Base-by-base conservation (phyloP, 2,888 invertebrate genomes). In the Drosophila sordidula region DNA sequence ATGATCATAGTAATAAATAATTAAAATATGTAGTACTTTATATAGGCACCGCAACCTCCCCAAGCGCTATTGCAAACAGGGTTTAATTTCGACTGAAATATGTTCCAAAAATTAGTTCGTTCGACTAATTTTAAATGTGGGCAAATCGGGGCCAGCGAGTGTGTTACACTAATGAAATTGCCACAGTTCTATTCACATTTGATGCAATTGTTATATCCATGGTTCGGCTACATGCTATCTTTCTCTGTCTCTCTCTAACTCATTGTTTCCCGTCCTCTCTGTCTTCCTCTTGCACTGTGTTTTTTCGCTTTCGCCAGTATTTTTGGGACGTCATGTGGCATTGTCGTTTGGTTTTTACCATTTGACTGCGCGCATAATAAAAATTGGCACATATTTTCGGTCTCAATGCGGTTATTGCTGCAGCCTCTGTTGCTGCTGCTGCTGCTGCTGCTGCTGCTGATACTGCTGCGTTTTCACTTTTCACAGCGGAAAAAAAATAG, bases 361-460 rank as follows among this genome's bases (percentile, higher is more conserved):
- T 80, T 83, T 83, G 81, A 80, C 80, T 83, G 84, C 64, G 61
- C 67, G 68, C 76, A 83, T 76, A 86, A 80, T 86, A 83, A 86
- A 83, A 86, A 83, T 86, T 83, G 87, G 78, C 80, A 76, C 82
- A 83, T 86, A 83, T 86, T 83, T 86, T 80, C 52, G 76, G 86
- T 67, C 55, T 81, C 75, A 58, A 71, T 79, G 80, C 65, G 76
- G 67, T 76, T 70, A 70, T 68, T 69, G 77, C 75, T 62, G 67
- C 66, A 42, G 65, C 14, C 18, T 12, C 12, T 3, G 42, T 18
- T 12, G 42, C 42, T 6, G 22, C 42, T 6, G 22, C 51, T 63
- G n/a, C n/a, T 2, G 18, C 6, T 4, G 42, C 42, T 12, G 42
- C 42, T 6, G 42, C 42, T 22, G 42, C 14, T n/a, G 36, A 29